A percentile compares a stretch with the other conserved stretches of the same genome.
Evolutionary conservation across 2,113 vertebrate genomes (phyloP).

Genomic region (Pedionomus torquatus): DNA sequence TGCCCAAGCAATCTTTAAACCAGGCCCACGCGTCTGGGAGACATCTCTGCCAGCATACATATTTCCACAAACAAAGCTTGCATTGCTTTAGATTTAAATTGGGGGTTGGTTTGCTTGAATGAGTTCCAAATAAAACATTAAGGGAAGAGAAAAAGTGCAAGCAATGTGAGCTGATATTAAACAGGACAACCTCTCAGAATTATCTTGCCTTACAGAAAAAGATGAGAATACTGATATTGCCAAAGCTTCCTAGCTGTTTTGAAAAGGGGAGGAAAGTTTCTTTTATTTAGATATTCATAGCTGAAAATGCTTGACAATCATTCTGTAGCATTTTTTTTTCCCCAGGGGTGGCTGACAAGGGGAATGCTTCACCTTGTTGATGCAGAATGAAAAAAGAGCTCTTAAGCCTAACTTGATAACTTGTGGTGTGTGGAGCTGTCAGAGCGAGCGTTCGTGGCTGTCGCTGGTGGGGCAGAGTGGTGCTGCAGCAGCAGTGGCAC

Average conservation of each 20-base stretch:
- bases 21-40: background rate
- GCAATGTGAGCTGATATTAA: slow-evolving; percentile 33
- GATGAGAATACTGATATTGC: background rate
- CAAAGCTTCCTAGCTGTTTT: background rate
- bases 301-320: background rate
- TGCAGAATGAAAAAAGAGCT: background rate
- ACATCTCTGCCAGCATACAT: slow-evolving; percentile 2
- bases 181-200: slow-evolving; percentile 46
- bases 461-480: rapidly evolving
- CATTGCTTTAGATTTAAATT: slow-evolving; percentile 5
- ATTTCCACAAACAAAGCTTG: slow-evolving; percentile 28
- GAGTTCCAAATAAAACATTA: slow-evolving; percentile 38
- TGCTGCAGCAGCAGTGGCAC: rapidly evolving
- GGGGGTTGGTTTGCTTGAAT: background rate
- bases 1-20: background rate
- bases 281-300: background rate
- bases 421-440: background rate
- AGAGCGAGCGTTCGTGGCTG: background rate
- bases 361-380: background rate
- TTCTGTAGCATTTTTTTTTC: background rate
- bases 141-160: slow-evolving; percentile 13
- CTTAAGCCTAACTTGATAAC: background rate
- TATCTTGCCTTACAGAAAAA: background rate
- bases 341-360: background rate
- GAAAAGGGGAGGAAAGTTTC: background rate